A percentile compares a stretch with the other conserved stretches of the same genome.
phyloP scores from a whole-genome alignment of 2,888 invertebrate species.

The Petrolisthes cinctipes region DNA sequence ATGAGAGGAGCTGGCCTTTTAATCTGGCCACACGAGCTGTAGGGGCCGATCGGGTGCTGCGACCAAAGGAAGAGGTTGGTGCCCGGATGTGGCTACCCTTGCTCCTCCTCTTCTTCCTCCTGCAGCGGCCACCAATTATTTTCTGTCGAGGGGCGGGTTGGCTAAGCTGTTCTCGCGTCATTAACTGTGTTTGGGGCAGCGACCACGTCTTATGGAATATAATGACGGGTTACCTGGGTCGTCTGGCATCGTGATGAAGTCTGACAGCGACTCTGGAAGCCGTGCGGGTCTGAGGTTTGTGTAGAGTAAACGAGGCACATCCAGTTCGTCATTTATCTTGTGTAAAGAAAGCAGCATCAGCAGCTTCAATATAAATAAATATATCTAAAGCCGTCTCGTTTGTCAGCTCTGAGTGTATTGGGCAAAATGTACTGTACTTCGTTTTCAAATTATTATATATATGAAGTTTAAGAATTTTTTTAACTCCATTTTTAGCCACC shows the following conservation, averaged over 20 bases:
- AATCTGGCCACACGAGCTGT: no score
- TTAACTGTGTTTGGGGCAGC: slow-evolving; percentile 36
- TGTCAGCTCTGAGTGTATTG: no score
- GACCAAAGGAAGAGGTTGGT: neutral
- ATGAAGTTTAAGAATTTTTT: no score
- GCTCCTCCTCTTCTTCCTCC: neutral
- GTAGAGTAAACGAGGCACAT: neutral
- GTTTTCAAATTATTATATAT: no score
- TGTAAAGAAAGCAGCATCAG: neutral
- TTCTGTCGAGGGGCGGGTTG: slow-evolving; percentile 30
- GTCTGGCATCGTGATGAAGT: neutral
- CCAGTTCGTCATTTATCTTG: neutral
- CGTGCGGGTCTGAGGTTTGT: neutral
- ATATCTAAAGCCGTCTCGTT: no score
- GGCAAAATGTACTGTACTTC: no score
- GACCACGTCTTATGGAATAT: slow-evolving; percentile 24
- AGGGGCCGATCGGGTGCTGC: neutral
- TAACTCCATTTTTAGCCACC: no score
- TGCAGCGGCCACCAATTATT: slow-evolving; percentile 32
- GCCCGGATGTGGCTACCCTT: neutral
- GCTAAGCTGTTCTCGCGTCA: slow-evolving; percentile 36
- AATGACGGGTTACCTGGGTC: slow-evolving; percentile 28
- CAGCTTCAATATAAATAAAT: no score
- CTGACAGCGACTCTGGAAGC: neutral
- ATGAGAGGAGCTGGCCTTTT: no score